Base-by-base conservation (phyloP, 35 echinoderm and acorn worm genomes). In the Antedon bifida region DNA sequence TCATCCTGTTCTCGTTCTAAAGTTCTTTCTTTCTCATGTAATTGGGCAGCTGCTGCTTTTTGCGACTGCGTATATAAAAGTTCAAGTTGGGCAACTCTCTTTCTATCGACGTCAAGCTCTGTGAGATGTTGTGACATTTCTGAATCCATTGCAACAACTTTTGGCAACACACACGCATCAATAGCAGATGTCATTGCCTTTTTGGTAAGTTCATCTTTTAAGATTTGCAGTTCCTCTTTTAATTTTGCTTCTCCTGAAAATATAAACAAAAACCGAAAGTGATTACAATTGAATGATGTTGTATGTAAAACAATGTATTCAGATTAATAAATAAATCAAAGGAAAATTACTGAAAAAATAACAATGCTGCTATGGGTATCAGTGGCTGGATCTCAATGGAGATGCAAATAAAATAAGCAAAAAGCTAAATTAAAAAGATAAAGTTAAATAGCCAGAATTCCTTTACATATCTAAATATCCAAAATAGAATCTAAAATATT, bases 11-110 rank as follows among this genome's bases (percentile, higher is more conserved):
- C 3, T 74, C 13, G 30, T 73, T 56, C 30, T 32, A 32, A 30
- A 34, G 29, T 10, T 64, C 16, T 91, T 39, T 84, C 77, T 76
- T 89, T 87, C 16, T 88, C 76, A 29, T 90, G 75, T 3, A 99
- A 33, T 0, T 81, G 83, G 55, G 84, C 90, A 35, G 87, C 81
- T 73, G 95, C 90, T 85, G 90, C 92, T 34, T 75, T 92, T 74
- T 90, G 84, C 5, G 78, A 78, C 51, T 99, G 88, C 34, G 35
- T 89, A 33, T 93, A 75, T 16, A 99, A 29, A 13, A 99, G 75
- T 79, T 99, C 95, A 81, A 87, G 90, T 35, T 89, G 87, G 5
- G 91, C 33, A 30, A 99, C 31, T 74, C 88, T 74, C 81, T 99
- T 99, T 17, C 83, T 46, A 11, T 79, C 86, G 34, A 93, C 78